Percentiles rank a stretch among this genome's conserved stretches.
These are phyloP conservation scores for Mycalesis mineus DNA, from an alignment of 2,888 invertebrate species.

Conservation along the genomic window DNA sequence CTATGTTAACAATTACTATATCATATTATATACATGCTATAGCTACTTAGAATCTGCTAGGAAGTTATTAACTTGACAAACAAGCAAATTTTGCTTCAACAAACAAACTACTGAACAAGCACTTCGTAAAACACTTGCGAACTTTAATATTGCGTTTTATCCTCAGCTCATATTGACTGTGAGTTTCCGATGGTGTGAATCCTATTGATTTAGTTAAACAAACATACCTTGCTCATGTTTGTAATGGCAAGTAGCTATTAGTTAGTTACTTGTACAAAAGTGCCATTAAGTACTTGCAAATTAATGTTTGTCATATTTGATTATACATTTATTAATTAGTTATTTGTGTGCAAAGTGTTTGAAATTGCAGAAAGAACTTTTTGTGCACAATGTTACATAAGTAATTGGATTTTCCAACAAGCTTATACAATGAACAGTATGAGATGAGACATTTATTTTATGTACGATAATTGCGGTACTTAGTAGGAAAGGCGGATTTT, in stretches of 20 bases:
- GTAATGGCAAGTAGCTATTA: background rate
- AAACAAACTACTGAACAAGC: background rate
- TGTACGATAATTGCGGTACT: too few species aligned
- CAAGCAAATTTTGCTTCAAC: background rate
- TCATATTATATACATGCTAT: background rate
- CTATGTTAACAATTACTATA: background rate
- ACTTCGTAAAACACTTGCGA: background rate
- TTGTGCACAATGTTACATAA: too few species aligned
- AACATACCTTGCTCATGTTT: background rate
- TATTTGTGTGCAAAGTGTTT: too few species aligned
- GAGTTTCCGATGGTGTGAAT: background rate
- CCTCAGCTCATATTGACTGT: background rate
- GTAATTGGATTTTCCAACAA: too few species aligned
- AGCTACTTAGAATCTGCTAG: background rate
- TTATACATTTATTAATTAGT: too few species aligned
- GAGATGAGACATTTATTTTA: too few species aligned
- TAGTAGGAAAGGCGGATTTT: too few species aligned
- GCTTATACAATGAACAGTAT: too few species aligned
- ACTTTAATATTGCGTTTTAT: background rate
- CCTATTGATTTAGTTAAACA: background rate
- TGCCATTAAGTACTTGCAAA: too few species aligned
- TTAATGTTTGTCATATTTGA: too few species aligned
- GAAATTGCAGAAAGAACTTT: too few species aligned
- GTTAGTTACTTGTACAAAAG: background rate
- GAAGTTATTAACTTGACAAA: background rate